phyloP scores from a whole-genome alignment of 2,797 vertebrate species.

The Heliangelus exortis region DNA sequence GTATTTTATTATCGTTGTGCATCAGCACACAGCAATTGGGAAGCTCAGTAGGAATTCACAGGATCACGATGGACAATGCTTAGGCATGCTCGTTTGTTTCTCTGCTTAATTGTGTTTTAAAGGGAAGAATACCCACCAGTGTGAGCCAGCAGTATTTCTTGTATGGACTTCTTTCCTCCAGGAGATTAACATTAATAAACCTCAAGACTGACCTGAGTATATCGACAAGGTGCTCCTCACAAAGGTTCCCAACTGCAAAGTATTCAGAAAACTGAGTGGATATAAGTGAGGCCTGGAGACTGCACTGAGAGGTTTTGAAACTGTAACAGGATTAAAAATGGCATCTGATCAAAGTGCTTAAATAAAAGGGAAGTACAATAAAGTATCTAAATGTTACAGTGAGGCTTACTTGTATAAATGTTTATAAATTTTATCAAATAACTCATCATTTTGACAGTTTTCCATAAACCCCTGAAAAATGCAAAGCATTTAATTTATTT shows the following conservation, averaged over 20 bases:
- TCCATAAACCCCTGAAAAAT: slow-evolving; percentile 38
- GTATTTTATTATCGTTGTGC: neutral
- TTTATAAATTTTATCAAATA: slow-evolving; percentile 56
- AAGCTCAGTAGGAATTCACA: neutral
- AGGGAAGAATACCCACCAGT: neutral
- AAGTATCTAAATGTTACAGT: slow-evolving; percentile 50
- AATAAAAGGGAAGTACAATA: slow-evolving; percentile 31
- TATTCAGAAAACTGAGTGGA: slow-evolving; percentile 6
- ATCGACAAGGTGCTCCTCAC: neutral
- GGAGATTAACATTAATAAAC: neutral
- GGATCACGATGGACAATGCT: neutral
- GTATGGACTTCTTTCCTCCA: neutral
- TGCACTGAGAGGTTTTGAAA: slow-evolving; percentile 34
- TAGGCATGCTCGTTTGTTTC: neutral
- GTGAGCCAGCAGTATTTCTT: neutral
- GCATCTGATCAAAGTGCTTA: slow-evolving; percentile 1
- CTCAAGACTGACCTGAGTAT: neutral
- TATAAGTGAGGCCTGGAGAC: neutral
- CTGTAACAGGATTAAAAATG: neutral
- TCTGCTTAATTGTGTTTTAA: neutral
- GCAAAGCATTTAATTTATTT: slow-evolving; percentile 53
- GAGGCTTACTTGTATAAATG: slow-evolving; percentile 37
- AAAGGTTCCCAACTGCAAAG: neutral
- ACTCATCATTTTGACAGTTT: slow-evolving; percentile 61
- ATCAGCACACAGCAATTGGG: neutral